Evolutionary conservation across 2,113 vertebrate genomes (phyloP).

Genomic region (Epinephelus fuscoguttatus): DNA sequence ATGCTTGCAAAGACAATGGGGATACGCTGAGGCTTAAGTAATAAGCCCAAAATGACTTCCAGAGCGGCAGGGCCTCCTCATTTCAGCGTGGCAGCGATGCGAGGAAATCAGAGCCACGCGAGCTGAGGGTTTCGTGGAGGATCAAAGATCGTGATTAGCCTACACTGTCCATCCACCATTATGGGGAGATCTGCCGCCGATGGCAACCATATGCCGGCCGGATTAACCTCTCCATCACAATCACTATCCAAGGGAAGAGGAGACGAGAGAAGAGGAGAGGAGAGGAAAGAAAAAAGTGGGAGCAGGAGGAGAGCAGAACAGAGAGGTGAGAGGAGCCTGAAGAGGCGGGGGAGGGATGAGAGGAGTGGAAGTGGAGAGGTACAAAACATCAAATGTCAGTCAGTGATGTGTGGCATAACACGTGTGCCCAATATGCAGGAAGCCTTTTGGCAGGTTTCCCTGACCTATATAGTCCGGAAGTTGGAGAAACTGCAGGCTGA

Average conservation of each 20-base stretch:
- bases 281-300: constrained; percentile 26
- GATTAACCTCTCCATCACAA: constrained; percentile 81
- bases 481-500: constrained; percentile 71
- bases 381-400: constrained; percentile 78
- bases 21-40: constrained; percentile 80
- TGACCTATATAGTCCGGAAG: constrained; percentile 76
- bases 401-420: constrained; percentile 75
- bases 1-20: constrained; percentile 82
- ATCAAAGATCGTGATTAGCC: constrained; percentile 85
- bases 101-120: constrained; percentile 80
- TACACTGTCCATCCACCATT: constrained; percentile 75
- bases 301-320: constrained; percentile 48
- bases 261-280: constrained; percentile 42
- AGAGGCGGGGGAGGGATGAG: constrained; percentile 51
- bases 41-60: constrained; percentile 85
- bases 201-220: constrained; percentile 80
- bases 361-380: constrained; percentile 67
- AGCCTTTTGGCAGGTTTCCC: constrained; percentile 75
- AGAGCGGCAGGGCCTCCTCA: constrained; percentile 74
- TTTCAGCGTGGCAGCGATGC: constrained; percentile 72
- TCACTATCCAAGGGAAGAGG: constrained; percentile 59
- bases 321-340: constrained; percentile 62
- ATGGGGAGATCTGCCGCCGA: constrained; percentile 74
- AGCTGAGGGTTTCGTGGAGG: constrained; percentile 69
- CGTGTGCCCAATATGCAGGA: constrained; percentile 79